Conservation (phyloP, 2,797 vertebrate genomes). For the Sebastes nivosus region DNA sequence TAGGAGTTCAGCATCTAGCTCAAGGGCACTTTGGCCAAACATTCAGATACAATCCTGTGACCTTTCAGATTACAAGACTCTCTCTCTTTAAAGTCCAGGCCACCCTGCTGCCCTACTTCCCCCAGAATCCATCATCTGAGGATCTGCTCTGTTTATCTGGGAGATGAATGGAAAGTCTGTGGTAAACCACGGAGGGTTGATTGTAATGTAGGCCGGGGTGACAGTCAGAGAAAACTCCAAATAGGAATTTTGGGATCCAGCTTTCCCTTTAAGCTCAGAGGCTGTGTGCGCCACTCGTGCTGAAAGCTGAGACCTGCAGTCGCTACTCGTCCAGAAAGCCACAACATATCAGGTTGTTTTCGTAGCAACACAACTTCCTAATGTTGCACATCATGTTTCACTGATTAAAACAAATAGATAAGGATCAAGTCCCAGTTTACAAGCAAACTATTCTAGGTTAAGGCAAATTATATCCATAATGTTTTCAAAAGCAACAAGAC, state of each 20-base stretch:
- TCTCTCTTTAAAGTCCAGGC: constrained; percentile 28
- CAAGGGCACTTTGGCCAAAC: constrained; percentile 6
- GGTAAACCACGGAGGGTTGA: constrained; percentile 28
- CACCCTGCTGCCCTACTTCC: constrained; percentile 46
- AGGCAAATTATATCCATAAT: neutral
- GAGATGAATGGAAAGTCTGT: constrained; percentile 44
- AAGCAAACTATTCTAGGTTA: neutral
- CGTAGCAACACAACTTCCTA: neutral
- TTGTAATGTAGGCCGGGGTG: constrained; percentile 26
- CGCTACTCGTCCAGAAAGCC: constrained; percentile 16
- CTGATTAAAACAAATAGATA: neutral
- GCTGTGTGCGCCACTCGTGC: neutral
- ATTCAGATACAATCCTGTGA: constrained; percentile 23
- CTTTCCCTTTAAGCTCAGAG: constrained; percentile 41
- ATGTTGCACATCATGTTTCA: neutral
- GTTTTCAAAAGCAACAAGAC: neutral
- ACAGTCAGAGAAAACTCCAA: constrained; percentile 26
- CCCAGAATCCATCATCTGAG: constrained; percentile 23
- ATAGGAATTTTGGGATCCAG: constrained; percentile 10
- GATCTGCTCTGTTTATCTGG: constrained; percentile 28
- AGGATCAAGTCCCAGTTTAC: neutral
- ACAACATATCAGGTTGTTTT: constrained; percentile 24
- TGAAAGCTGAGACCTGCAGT: constrained; percentile 57
- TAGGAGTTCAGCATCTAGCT: neutral
- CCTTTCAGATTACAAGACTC: constrained; percentile 46